Percentiles rank a stretch among this genome's conserved stretches.
Evolutionary conservation across 2,888 invertebrate genomes (phyloP).

Genomic region (Teinopalpus imperialis): DNA sequence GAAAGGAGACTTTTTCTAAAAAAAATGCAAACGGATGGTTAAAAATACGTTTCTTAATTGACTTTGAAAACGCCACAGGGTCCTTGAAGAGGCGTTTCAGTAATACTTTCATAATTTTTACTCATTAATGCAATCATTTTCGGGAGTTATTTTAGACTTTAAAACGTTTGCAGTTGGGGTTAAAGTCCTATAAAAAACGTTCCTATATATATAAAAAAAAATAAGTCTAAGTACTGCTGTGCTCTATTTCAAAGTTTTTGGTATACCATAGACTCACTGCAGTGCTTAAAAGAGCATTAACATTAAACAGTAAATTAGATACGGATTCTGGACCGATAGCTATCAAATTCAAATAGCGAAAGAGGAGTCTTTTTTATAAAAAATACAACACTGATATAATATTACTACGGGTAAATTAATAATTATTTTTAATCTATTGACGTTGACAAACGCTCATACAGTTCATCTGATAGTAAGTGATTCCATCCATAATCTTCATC

Average conservation of each 20-base stretch:
- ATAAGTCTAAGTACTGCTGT: neutral
- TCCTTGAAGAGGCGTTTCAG: conserved; percentile 34
- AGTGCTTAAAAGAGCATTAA: conserved; percentile 10
- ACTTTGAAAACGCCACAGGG: conserved; percentile 45
- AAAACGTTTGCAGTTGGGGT: conserved; percentile 3
- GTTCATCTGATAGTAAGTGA: too few relatives aligned
- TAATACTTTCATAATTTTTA: conserved; percentile 28
- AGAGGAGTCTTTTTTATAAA: conserved; percentile 4
- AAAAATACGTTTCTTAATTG: conserved; percentile 49
- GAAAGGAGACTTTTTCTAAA: conserved; percentile 50
- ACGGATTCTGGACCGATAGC: conserved; percentile 19
- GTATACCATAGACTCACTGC: conserved; percentile 17
- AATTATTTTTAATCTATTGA: too few relatives aligned
- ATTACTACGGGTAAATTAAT: too few relatives aligned
- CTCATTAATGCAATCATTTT: conserved; percentile 23
- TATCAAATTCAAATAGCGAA: conserved; percentile 19
- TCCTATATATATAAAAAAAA: neutral
- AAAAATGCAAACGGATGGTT: conserved; percentile 56
- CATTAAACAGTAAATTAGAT: too few relatives aligned
- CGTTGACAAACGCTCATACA: too few relatives aligned
- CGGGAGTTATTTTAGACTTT: conserved; percentile 18
- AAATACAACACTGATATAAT: conserved; percentile 8
- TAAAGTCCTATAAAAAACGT: neutral
- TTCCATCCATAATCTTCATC: too few relatives aligned
- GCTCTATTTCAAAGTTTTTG: conserved; percentile 11